Base-by-base conservation (phyloP, 1,140 invertebrate species). In the Heliconius hermathena region DNA sequence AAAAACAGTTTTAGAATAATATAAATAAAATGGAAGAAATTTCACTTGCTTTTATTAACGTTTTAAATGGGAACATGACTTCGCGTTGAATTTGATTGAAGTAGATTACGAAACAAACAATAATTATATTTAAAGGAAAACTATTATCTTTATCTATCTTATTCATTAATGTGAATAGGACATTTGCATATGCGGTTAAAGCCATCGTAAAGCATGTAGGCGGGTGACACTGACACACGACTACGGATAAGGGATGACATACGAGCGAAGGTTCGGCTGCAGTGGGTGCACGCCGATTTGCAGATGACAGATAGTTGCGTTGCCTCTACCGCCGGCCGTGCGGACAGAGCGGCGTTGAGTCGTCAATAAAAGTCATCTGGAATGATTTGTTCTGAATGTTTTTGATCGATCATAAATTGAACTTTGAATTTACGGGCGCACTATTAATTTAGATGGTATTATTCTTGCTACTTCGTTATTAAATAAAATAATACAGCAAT, bases 171-270 rank as follows among this genome's bases (percentile, higher is more conserved):
- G 79, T 76, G 79, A 33, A 54, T 80, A 81, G 70, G 81, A 81
- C 84, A 89, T 90, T 90, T 89, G 84, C 86, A 90, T 89, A 85
- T 84, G 82, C 79, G 83, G 82, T 83, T 79, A 83, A 78, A 77
- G 79, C 71, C 82, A 70, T 76, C 77, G 78, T 84, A 83, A 82
- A 80, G 83, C 82, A 77, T 80, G 74, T 80, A 81, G 75, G 79
- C 82, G 79, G 82, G 70, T 89, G 90, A 91, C 90, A 88, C 82
- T 92, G 91, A 93, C 89, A 84, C 85, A 91, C 80, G 84, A 83
- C 80, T 82, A 80, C 80, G 85, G 90, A 90, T 92, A 91, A 92
- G 86, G 85, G 82, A 91, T 93, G 91, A 93, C 88, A 85, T 90
- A 91, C 83, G 86, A 78, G 75, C 83, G 82, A 77, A 81, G 81